A percentile compares a stretch with the other conserved stretches of the same genome.
Conservation (phyloP, 1,140 invertebrate species). For the Scaptodrosophila lebanonensis region DNA sequence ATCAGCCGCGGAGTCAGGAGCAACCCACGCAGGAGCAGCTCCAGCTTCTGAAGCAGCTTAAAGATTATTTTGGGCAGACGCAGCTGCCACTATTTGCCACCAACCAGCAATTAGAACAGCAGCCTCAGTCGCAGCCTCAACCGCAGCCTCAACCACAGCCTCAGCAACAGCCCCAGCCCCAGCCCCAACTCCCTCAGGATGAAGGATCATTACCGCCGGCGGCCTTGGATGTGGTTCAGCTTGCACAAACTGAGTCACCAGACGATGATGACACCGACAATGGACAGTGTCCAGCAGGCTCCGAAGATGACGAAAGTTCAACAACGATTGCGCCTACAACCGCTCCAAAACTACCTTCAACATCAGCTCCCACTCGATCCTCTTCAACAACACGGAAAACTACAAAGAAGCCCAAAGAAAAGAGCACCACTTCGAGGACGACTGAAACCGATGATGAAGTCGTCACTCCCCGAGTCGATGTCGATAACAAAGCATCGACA, state of each 20-base stretch:
- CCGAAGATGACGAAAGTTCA: neutral
- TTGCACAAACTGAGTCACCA: neutral
- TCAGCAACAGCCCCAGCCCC: neutral
- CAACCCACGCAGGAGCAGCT: no score
- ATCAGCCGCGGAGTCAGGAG: no score
- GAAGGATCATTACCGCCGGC: neutral
- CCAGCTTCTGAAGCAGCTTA: no score
- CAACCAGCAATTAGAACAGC: no score
- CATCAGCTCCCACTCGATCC: no score
- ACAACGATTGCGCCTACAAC: no score
- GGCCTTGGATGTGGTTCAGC: neutral
- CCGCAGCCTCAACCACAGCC: no score
- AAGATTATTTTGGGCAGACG: no score
- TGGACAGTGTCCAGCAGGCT: conserved; percentile 1
- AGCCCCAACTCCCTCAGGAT: no score
- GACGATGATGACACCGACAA: neutral
- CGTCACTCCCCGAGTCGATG: conserved; percentile 13
- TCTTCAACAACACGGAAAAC: conserved; percentile 1
- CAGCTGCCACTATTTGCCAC: no score
- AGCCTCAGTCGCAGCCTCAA: neutral
- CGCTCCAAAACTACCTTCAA: neutral
- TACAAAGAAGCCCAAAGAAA: conserved; percentile 6
- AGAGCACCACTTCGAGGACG: neutral
- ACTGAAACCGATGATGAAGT: neutral
- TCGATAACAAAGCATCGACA: conserved; percentile 2